Conservation (phyloP, 1,140 invertebrate genomes). For the Aporrectodea caliginosa region DNA sequence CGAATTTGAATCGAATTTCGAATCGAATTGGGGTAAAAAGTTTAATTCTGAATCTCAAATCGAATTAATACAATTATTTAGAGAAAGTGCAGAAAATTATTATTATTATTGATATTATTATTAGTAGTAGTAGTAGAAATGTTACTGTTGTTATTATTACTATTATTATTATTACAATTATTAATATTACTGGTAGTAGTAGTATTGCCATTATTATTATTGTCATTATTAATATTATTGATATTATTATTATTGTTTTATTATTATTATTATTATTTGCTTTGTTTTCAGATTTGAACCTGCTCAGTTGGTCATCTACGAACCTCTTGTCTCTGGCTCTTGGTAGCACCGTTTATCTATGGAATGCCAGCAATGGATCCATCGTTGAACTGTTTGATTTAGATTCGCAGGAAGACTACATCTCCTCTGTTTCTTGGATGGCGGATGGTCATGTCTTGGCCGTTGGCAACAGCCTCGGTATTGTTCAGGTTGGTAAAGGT, state of each 20-base stretch:
- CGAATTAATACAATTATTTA: too few relatives aligned
- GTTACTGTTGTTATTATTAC: neutral
- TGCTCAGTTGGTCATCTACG: slow-evolving; percentile 87
- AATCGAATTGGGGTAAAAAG: too few relatives aligned
- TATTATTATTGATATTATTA: too few relatives aligned
- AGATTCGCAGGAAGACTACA: neutral
- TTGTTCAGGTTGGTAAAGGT: slow-evolving; percentile 2
- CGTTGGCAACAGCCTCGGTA: neutral
- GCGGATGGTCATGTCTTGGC: neutral
- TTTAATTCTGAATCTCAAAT: too few relatives aligned
- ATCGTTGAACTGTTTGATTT: neutral
- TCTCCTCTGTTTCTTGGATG: neutral
- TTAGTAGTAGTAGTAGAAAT: neutral
- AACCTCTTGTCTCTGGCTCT: slow-evolving; percentile 92
- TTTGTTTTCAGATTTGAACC: slow-evolving; percentile 72
- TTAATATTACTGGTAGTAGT: neutral
- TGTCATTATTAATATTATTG: neutral
- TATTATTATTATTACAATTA: neutral
- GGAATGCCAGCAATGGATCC: slow-evolving; percentile 66
- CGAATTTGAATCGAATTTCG: too few relatives aligned
- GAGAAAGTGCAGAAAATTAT: too few relatives aligned
- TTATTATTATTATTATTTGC: neutral
- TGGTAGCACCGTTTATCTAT: slow-evolving; percentile 79
- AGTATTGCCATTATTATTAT: neutral
- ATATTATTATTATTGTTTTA: too few relatives aligned